Evolutionary conservation across 2,797 vertebrate genomes (phyloP), one percentile per base, ranked within the genome.

Genomic region (Catamblyrhynchus diadema): DNA sequence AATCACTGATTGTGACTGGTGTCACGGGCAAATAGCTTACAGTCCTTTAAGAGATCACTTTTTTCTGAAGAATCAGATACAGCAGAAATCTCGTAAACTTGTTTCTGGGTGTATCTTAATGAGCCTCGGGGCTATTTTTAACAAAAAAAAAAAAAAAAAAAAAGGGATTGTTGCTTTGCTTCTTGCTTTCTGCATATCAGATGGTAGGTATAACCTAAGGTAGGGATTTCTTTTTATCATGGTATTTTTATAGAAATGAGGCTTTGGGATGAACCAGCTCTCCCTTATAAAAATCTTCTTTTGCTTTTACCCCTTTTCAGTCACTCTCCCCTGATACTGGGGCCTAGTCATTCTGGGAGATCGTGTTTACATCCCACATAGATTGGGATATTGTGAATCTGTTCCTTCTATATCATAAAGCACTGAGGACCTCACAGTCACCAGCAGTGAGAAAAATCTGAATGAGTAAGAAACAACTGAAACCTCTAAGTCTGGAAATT

Each of bases 71-170:
- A 53, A 66, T 62, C 47, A 51, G 16, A 32, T 30, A 12, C 5
- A 54, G 11, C 12, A 74, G 44, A 78, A 53, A 69, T 44, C 19
- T 57, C 25, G 39, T 30, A 9, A 3, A 14, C 35, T 22, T 54
- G 5, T 67, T 77, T 82, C 19, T 77, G 78, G 23, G 5, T 4
- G 2, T 54, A 93, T 81, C 51, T 64, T 50, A 20, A 57, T 59
- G 3, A 71, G 14, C 7, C 9, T 5, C 0, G 0, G 24, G 14
- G 4, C 7, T 56, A 57, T 57, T 19, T 86, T 72, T 15, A 90
- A 35, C 2, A 45, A 35, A n/a, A 42, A 80, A 44, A 45, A 33
- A n/a, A 45, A 35, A n/a, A 42, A 80, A 44, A 37, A 72, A 47
- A 24, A 35, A 35, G 1, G 5, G 3, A 42, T 80, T 81, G 10